Evolutionary conservation across 2,888 invertebrate genomes (phyloP), one percentile per base, ranked within the genome.

Genomic region (Xestia sexstrigata): DNA sequence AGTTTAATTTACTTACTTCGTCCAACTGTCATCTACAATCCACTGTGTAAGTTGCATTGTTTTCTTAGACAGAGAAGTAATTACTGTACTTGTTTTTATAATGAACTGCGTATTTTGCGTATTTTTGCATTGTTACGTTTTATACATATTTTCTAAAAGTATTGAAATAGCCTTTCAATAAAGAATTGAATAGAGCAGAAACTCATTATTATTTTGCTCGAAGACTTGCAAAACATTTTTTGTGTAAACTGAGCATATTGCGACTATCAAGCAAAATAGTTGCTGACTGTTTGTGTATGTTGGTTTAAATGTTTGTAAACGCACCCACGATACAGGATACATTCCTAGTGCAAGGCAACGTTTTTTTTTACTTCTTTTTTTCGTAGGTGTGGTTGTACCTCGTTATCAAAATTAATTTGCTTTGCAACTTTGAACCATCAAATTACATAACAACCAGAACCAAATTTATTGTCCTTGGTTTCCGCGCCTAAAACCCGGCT

Each of bases 361-460:
- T 49, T 20, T 47, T 17, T 47, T 49, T 49, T 8, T 49, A 49
- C 20, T n/a, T 11, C 35, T 2, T 52, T 52, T 52, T 52, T n/a
- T 52, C 7, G 49, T 49, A 49, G 49, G 49, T 20, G 6, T 45
- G 49, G 7, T 0, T 45, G 2, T 2, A 47, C 6, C 47, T 49
- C 8, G 20, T 20, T 52, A 52, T 42, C 39, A 11, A 45, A 55
- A 39, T 7, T 3, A 20, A 7, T 13, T 39, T 13, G 5, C 0
- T 7, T 39, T 13, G 5, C 0, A 20, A 42, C 55, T 58, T 42
- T 4, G 1, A 9, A 23, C n/a, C 30, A n/a, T n/a, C 17, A 42
- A 63, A 39, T 65, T 8, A 58, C 49, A 58, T 20, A 62, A 70
- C n/a, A 65, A 74, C 9, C 52, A 49, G 23, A 42, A 65, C 6